Conservation (phyloP, 1,140 invertebrate genomes). For the Camponotus floridanus region DNA sequence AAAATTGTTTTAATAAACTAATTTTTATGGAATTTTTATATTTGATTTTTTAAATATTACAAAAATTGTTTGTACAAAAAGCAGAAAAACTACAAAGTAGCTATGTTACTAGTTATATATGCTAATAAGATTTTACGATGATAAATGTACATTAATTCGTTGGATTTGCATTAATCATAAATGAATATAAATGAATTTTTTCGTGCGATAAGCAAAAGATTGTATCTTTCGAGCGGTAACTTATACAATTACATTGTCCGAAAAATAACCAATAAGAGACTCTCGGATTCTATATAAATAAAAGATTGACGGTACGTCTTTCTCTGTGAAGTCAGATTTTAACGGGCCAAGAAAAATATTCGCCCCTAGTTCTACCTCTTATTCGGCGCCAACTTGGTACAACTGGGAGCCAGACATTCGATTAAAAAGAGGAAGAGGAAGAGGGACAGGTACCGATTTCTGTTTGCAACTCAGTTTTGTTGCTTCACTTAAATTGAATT, state of each 20-base stretch:
- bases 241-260: constrained; percentile 60
- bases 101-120: not conserved
- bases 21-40: not conserved
- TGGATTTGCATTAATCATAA: constrained; percentile 33
- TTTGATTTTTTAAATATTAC: not conserved
- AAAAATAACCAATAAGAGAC: constrained; percentile 51
- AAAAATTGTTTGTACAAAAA: not conserved
- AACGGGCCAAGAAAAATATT: constrained; percentile 42
- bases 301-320: constrained; percentile 65
- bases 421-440: constrained; percentile 13
- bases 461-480: constrained; percentile 68
- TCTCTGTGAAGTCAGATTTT: constrained; percentile 54
- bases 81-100: constrained; percentile 31
- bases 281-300: constrained; percentile 44
- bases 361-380: constrained; percentile 50
- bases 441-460: constrained; percentile 58
- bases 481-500: constrained; percentile 79
- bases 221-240: not conserved
- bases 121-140: constrained; percentile 43
- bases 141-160: constrained; percentile 16
- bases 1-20: not conserved
- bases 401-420: constrained; percentile 51
- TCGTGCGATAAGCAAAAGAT: not conserved
- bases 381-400: constrained; percentile 59
- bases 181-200: constrained; percentile 32